Base-by-base conservation (phyloP, 2,113 vertebrate genomes). In the Ciconia maguari region DNA sequence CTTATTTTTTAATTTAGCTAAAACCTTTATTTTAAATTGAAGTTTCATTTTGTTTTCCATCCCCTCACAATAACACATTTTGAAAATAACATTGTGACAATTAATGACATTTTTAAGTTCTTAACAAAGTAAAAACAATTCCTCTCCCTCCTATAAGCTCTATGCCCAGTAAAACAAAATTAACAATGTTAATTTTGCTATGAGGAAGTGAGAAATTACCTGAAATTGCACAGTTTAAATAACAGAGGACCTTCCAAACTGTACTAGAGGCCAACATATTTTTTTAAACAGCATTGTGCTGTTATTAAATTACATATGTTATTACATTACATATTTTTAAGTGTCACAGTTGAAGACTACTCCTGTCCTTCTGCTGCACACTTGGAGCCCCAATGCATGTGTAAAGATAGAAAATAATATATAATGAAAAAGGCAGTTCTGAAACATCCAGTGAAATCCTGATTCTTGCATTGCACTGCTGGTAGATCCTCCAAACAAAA, bases 21-120 rank as follows among this genome's bases (percentile, higher is more conserved):
- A 89, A 94, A 83, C 10, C 10, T 79, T 65, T 82, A 55, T 80
- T 96, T 87, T 78, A 89, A 92, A 75, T 62, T 75, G 38, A 93
- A 80, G 10, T n/a, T 94, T 79, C 21, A 64, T 57, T 93, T 41
- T 89, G 3, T 83, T 89, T 89, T 87, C 38, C 16, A 25, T 74
- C 19, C 42, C 25, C 15, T 80, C 29, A 62, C 29, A 55, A 11
- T 58, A 85, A 74, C 10, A 55, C 6, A 51, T 17, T 25, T 32
- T 66, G 17, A 94, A 95, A 89, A 81, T 58, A 78, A 51, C 27
- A 82, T 64, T 89, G 7, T 42, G 42, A 82, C 90, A 78, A 89
- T 64, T 44, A 95, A 32, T 94, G 57, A 83, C 16, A 80, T 49
- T 90, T 62, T 55, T 4, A 70, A 24, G 9, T 46, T 77, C 46